phyloP scores from a whole-genome alignment of 2,113 vertebrate genomes.

The Actenoides hombroni region DNA sequence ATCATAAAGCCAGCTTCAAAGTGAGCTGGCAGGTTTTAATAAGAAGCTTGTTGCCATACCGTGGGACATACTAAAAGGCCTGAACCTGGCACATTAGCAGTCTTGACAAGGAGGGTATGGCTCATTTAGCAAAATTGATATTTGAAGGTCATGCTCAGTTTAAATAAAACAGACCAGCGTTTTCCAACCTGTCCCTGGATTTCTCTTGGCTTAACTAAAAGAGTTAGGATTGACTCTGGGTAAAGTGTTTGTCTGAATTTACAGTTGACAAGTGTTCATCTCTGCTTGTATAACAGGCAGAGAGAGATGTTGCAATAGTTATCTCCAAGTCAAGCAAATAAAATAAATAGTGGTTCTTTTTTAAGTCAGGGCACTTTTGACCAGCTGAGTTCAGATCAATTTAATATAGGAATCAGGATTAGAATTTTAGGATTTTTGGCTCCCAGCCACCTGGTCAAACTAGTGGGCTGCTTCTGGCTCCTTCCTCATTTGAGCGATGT shows the following conservation, averaged over 20 bases:
- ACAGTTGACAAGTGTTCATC: neutral
- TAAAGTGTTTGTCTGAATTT: neutral
- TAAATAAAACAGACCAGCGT: neutral
- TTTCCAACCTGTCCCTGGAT: neutral
- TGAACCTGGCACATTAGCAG: conserved; percentile 2
- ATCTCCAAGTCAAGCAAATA: conserved; percentile 20
- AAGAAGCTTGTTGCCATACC: neutral
- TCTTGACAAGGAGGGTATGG: neutral
- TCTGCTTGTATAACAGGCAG: neutral
- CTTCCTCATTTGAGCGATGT: neutral
- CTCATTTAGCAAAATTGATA: conserved; percentile 42
- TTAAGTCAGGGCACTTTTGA: neutral
- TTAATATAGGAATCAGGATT: neutral
- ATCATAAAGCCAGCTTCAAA: conserved; percentile 49
- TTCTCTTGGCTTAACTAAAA: neutral
- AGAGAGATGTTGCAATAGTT: conserved; percentile 25
- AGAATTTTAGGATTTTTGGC: neutral
- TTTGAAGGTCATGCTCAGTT: conserved; percentile 15
- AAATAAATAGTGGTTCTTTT: conserved; percentile 2
- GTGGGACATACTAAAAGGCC: neutral
- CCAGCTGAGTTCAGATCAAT: neutral
- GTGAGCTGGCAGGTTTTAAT: conserved; percentile 25
- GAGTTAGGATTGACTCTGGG: neutral
- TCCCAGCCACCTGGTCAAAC: neutral
- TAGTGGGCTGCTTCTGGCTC: neutral